Percentiles rank a stretch among this genome's conserved stretches.
Evolutionary conservation across 2,888 invertebrate genomes (phyloP).

Genomic region (Caenorhabditis panamensis): DNA sequence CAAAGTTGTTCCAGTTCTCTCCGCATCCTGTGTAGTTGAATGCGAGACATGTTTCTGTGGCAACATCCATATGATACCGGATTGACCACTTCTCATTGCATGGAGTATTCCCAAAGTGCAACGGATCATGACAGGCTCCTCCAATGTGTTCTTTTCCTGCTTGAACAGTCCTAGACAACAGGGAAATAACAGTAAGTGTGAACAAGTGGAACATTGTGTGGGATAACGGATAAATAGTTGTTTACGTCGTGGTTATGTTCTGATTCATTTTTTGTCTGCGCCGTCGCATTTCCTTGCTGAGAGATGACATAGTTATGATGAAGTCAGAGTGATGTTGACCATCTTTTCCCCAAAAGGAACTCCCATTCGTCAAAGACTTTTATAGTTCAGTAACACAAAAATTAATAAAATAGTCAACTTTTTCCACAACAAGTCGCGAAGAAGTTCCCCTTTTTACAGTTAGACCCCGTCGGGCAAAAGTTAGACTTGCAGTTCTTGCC

Average conservation of each 20-base stretch:
- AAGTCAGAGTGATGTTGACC: background rate
- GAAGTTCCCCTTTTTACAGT: conserved; percentile 30
- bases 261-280: conserved; percentile 6
- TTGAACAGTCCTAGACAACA: background rate
- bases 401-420: background rate
- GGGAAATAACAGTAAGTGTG: background rate
- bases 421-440: conserved; percentile 34
- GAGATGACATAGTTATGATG: conserved; percentile 2
- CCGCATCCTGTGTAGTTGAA: conserved; percentile 65
- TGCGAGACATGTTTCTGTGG: conserved; percentile 62
- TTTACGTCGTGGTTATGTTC: conserved; percentile 1
- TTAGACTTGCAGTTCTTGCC: conserved; percentile 32
- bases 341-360: background rate
- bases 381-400: background rate
- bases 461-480: conserved; percentile 25
- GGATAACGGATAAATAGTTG: background rate
- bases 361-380: background rate
- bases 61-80: conserved; percentile 61
- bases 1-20: conserved; percentile 60
- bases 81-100: conserved; percentile 42
- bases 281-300: background rate
- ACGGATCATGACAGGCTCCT: conserved; percentile 43
- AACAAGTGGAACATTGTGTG: background rate
- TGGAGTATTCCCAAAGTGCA: conserved; percentile 26
- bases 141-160: conserved; percentile 45